Percentiles rank a stretch among this genome's conserved stretches.
These are phyloP conservation scores for Brenthis ino DNA, from an alignment of 2,888 invertebrate genomes.

Conservation along the genomic window DNA sequence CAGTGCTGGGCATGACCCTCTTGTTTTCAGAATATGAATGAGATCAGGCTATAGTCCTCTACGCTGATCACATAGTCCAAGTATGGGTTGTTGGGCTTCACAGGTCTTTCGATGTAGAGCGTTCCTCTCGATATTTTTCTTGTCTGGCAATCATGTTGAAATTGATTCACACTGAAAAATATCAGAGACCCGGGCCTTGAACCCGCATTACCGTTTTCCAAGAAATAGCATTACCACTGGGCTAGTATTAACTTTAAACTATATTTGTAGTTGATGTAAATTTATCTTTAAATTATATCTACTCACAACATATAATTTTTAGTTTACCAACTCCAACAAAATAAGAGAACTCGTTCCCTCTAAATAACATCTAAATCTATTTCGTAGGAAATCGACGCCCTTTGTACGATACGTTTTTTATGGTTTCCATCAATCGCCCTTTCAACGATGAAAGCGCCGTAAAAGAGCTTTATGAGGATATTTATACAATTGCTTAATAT, in stretches of 20 bases:
- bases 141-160: too few species aligned
- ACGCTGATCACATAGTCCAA: too few species aligned
- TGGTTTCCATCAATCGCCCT: slow-evolving; percentile 42
- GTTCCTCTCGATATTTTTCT: too few species aligned
- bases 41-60: too few species aligned
- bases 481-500: slow-evolving; percentile 17
- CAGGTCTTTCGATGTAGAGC: too few species aligned
- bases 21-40: too few species aligned
- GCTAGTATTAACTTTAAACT: neutral
- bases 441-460: slow-evolving; percentile 29
- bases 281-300: neutral
- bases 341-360: slow-evolving; percentile 12
- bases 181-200: too few species aligned
- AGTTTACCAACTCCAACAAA: neutral
- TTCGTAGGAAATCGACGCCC: slow-evolving; percentile 37
- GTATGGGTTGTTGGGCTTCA: too few species aligned
- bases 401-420: slow-evolving; percentile 39
- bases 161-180: too few species aligned
- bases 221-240: too few species aligned
- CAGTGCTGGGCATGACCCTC: too few species aligned
- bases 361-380: slow-evolving; percentile 30
- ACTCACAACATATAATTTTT: neutral
- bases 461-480: slow-evolving; percentile 22
- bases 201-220: too few species aligned
- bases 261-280: neutral